A percentile compares a stretch with the other conserved stretches of the same genome.
Evolutionary conservation across 2,113 vertebrate species (phyloP).

Genomic region (Ornithorhynchus anatinus): DNA sequence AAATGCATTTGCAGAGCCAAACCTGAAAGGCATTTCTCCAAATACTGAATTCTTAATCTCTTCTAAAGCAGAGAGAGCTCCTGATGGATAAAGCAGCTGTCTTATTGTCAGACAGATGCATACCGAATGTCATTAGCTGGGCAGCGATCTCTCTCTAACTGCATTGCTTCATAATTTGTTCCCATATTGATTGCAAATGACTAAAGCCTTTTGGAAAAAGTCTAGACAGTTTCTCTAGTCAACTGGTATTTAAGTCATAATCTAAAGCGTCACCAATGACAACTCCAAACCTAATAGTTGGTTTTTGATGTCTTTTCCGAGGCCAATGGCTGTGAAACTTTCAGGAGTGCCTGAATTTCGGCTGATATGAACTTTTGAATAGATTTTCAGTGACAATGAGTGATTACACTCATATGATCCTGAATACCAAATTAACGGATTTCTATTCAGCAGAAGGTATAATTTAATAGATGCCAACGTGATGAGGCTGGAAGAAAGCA

Average conservation of each 20-base stretch:
- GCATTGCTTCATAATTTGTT: slow-evolving; percentile 39
- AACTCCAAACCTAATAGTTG: background rate
- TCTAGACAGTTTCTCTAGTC: slow-evolving; percentile 49
- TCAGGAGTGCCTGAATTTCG: background rate
- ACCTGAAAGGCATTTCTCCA: slow-evolving; percentile 16
- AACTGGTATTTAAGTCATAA: background rate
- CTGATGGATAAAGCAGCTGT: slow-evolving; percentile 1
- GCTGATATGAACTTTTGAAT: slow-evolving; percentile 5
- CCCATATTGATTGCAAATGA: slow-evolving; percentile 44
- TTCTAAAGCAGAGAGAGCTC: slow-evolving; percentile 4
- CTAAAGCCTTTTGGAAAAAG: slow-evolving; percentile 28
- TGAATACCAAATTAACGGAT: background rate
- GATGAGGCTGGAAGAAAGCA: background rate
- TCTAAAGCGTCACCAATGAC: background rate
- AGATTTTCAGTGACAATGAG: slow-evolving; percentile 19
- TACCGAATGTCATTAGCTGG: background rate
- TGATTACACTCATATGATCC: background rate
- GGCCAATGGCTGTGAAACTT: background rate
- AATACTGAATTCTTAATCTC: slow-evolving; percentile 16
- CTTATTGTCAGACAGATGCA: slow-evolving; percentile 22
- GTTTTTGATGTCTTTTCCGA: slow-evolving; percentile 1
- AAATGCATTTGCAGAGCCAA: background rate
- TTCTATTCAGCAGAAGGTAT: background rate
- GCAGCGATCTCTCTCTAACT: background rate
- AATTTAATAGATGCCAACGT: background rate